Evolutionary conservation across 2,888 invertebrate genomes (phyloP).

Genomic region (Sinotaia quadrata): DNA sequence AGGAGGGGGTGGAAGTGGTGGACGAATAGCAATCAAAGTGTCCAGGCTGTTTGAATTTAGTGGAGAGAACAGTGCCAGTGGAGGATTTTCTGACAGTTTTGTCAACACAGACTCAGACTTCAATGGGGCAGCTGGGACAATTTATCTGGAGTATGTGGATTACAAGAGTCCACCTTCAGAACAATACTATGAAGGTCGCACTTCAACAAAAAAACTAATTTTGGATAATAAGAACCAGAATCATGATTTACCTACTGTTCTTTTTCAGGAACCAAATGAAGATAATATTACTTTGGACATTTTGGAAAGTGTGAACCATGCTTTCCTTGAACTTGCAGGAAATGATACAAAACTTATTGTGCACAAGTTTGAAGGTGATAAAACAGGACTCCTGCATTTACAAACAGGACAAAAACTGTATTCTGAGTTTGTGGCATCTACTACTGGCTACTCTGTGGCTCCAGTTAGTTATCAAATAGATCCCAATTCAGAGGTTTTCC

Average conservation of each 20-base stretch:
- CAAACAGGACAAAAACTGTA: constrained; percentile 44
- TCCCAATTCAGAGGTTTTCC: constrained; percentile 43
- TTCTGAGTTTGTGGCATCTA: constrained; percentile 52
- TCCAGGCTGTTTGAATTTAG: constrained; percentile 50
- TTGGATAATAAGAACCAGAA: constrained; percentile 59
- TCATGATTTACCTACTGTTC: constrained; percentile 47
- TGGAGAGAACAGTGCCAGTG: constrained; percentile 47
- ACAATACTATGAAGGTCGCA: constrained; percentile 23
- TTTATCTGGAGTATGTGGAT: constrained; percentile 24
- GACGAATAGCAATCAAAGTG: constrained; percentile 53
- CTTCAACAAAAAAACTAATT: constrained; percentile 32
- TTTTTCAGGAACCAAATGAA: constrained; percentile 41
- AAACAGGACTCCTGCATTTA: constrained; percentile 54
- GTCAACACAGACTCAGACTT: constrained; percentile 11
- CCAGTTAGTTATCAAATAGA: constrained; percentile 59
- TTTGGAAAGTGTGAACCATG: constrained; percentile 52
- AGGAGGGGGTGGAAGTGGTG: constrained; percentile 56
- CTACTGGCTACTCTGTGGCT: constrained; percentile 56
- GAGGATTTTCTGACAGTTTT: constrained; percentile 48
- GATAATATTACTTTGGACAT: constrained; percentile 45
- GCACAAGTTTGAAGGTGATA: constrained; percentile 57
- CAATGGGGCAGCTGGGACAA: constrained; percentile 28
- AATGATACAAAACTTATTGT: constrained; percentile 42
- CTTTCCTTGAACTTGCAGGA: constrained; percentile 38
- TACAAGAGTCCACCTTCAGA: constrained; percentile 17